phyloP scores from a whole-genome alignment of 2,113 vertebrate species.

The Podarcis raffonei region DNA sequence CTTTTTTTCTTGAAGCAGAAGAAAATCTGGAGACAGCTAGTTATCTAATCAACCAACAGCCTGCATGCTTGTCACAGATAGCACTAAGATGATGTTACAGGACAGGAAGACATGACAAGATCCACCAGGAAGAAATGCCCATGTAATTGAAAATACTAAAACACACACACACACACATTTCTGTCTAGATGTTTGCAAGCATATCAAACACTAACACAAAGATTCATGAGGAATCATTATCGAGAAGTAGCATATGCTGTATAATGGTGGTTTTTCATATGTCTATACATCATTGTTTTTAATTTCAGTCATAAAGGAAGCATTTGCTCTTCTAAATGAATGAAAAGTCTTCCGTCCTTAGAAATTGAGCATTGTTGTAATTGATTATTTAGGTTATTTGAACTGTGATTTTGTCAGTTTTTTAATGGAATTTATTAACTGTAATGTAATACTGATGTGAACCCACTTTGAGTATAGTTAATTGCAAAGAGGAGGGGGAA shows the following conservation, averaged over 20 bases:
- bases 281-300: background rate
- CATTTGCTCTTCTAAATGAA: background rate
- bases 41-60: conserved; percentile 21
- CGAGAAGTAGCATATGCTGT: background rate
- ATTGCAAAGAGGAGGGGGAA: background rate
- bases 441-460: background rate
- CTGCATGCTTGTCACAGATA: conserved; percentile 27
- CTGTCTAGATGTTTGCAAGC: background rate
- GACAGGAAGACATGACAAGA: conserved; percentile 17
- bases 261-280: background rate
- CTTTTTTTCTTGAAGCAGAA: conserved; percentile 4
- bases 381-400: background rate
- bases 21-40: background rate
- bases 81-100: conserved; percentile 6
- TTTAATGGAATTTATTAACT: background rate
- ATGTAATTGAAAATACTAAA: background rate
- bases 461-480: background rate
- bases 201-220: conserved; percentile 2
- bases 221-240: background rate
- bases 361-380: background rate
- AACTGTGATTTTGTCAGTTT: background rate
- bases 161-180: background rate
- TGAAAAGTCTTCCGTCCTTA: background rate
- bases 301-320: background rate
- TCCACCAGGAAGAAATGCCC: background rate